Conservation (phyloP, 2,888 invertebrate species). For the Epinotia nisella region DNA sequence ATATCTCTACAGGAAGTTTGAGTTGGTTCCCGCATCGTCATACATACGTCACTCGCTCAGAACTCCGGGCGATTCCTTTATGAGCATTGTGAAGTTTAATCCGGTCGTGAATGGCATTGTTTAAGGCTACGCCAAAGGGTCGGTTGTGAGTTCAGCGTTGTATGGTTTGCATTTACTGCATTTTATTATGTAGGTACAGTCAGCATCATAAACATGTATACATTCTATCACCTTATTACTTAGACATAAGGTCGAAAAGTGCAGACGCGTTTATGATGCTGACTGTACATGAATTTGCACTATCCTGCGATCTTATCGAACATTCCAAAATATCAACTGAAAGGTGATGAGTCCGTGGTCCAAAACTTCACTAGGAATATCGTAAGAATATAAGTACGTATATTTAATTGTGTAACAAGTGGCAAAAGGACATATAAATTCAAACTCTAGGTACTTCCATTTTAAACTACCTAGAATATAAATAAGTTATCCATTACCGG, state of each 20-base stretch:
- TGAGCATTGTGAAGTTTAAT: slow-evolving; percentile 80
- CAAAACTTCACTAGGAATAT: neutral
- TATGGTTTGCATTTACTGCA: neutral
- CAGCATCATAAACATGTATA: no score
- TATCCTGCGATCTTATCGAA: no score
- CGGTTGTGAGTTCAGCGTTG: slow-evolving; percentile 19
- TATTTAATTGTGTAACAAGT: neutral
- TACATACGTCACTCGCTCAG: slow-evolving; percentile 70
- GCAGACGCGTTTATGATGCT: no score
- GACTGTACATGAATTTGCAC: no score
- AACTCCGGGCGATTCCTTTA: slow-evolving; percentile 74
- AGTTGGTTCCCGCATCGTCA: slow-evolving; percentile 56
- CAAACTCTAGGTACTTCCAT: neutral
- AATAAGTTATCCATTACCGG: neutral
- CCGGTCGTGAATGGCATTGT: slow-evolving; percentile 77
- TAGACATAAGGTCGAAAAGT: no score
- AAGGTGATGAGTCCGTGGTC: neutral
- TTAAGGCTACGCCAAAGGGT: slow-evolving; percentile 51
- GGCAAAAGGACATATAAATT: neutral
- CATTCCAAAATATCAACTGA: neutral
- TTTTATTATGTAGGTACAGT: no score
- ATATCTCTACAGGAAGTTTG: slow-evolving; percentile 44
- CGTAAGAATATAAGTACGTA: neutral
- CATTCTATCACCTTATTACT: no score
- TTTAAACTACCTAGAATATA: slow-evolving; percentile 5